A percentile compares a stretch with the other conserved stretches of the same genome.
Evolutionary conservation across 2,888 invertebrate species (phyloP).

Genomic region (Timema cristinae): DNA sequence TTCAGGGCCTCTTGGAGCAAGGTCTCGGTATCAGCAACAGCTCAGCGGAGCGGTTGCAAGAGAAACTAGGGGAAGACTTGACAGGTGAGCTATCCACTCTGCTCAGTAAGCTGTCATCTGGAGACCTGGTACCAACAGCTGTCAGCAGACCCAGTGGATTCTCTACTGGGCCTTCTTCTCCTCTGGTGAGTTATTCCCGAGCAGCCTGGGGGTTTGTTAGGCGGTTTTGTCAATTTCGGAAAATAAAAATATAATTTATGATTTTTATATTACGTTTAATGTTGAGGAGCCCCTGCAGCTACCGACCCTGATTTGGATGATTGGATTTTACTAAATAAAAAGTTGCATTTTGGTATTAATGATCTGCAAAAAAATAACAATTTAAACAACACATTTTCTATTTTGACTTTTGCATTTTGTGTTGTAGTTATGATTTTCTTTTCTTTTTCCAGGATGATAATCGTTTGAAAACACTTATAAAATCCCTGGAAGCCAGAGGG

Average conservation of each 20-base stretch:
- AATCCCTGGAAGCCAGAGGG: conserved; percentile 53
- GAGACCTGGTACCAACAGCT: conserved; percentile 54
- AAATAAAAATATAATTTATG: no score
- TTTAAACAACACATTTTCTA: no score
- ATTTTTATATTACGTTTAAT: no score
- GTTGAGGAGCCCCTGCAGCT: no score
- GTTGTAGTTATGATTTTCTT: no score
- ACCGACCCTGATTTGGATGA: no score
- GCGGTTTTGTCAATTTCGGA: no score
- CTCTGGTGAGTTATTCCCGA: conserved; percentile 9
- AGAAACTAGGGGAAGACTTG: conserved; percentile 60
- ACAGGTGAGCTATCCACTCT: conserved; percentile 59
- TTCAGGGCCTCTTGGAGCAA: conserved; percentile 55
- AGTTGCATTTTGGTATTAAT: no score
- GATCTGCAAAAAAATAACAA: no score
- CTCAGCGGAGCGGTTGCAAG: conserved; percentile 60
- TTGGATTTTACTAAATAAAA: no score
- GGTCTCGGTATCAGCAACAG: conserved; percentile 62
- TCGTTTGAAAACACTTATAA: conserved; percentile 56
- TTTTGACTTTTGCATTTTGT: no score
- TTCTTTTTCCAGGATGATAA: conserved; percentile 42
- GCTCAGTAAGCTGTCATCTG: conserved; percentile 60
- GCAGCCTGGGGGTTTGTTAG: not conserved
- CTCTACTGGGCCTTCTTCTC: not conserved
- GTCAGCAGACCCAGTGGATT: conserved; percentile 37